Evolutionary conservation across 1,140 invertebrate genomes (phyloP).

Genomic region (Coboldia fuscipes): DNA sequence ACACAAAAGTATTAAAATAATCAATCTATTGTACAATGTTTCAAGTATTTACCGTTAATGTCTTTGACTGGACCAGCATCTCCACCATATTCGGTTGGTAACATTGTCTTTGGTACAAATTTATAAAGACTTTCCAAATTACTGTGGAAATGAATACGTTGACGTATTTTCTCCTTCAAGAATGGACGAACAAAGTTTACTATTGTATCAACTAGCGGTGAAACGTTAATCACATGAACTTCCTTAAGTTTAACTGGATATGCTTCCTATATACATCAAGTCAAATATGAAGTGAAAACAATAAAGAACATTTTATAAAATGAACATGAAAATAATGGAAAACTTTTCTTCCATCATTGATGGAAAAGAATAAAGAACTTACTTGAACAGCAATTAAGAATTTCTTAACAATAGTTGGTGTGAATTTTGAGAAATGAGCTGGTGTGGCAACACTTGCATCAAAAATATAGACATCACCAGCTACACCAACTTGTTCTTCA

Average conservation of each 20-base stretch:
- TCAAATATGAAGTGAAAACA: too few species aligned
- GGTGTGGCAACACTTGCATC: slow-evolving; percentile 53
- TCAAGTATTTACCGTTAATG: slow-evolving; percentile 34
- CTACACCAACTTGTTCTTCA: slow-evolving; percentile 52
- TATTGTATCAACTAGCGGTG: slow-evolving; percentile 57
- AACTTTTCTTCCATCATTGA: slow-evolving; percentile 1
- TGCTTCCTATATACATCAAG: slow-evolving; percentile 35
- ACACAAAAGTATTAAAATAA: slow-evolving; percentile 1
- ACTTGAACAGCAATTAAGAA: slow-evolving; percentile 61
- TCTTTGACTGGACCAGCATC: slow-evolving; percentile 40
- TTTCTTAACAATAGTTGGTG: slow-evolving; percentile 51
- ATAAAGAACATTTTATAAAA: background rate
- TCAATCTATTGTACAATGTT: background rate
- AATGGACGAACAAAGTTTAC: slow-evolving; percentile 66
- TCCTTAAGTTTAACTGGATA: slow-evolving; percentile 70
- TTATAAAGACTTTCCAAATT: slow-evolving; percentile 50
- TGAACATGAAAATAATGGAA: background rate
- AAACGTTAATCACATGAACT: slow-evolving; percentile 66
- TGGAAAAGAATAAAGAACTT: slow-evolving; percentile 5
- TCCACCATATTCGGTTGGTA: slow-evolving; percentile 62
- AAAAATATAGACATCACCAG: slow-evolving; percentile 58
- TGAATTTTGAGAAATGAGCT: slow-evolving; percentile 51
- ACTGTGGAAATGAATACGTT: slow-evolving; percentile 56
- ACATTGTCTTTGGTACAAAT: slow-evolving; percentile 41
- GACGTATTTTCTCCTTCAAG: slow-evolving; percentile 65